phyloP scores from a whole-genome alignment of 2,888 invertebrate species.

The Heliconius sara region DNA sequence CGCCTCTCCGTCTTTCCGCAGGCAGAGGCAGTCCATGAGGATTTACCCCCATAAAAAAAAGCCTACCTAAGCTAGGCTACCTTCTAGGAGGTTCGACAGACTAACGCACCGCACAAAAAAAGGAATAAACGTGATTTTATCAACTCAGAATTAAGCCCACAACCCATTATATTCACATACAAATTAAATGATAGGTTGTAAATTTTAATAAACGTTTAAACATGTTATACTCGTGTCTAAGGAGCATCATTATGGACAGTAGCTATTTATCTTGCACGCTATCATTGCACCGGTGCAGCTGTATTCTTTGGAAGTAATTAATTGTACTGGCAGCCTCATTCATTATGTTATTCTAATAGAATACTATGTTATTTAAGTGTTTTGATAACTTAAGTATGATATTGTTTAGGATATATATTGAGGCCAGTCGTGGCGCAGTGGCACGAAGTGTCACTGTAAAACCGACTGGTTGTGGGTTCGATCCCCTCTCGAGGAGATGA shows the following conservation, averaged over 20 bases:
- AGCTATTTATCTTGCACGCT: slow-evolving; percentile 55
- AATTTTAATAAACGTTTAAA: slow-evolving; percentile 3
- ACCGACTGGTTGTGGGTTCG: too few relatives aligned
- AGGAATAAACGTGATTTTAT: too few relatives aligned
- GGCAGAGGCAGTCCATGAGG: too few relatives aligned
- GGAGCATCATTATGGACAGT: slow-evolving; percentile 27
- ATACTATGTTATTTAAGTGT: slow-evolving; percentile 46
- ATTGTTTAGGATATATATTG: not conserved
- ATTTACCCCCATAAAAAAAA: too few relatives aligned
- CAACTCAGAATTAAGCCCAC: not conserved
- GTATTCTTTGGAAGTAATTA: slow-evolving; percentile 72
- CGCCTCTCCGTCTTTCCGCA: too few relatives aligned
- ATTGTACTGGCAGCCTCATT: slow-evolving; percentile 68
- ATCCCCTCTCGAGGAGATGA: too few relatives aligned
- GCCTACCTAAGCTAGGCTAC: too few relatives aligned
- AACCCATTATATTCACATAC: not conserved
- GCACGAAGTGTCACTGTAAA: too few relatives aligned
- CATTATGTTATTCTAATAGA: slow-evolving; percentile 71
- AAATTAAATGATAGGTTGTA: not conserved
- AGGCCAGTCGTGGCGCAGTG: too few relatives aligned
- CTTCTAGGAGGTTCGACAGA: too few relatives aligned
- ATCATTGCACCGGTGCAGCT: slow-evolving; percentile 72
- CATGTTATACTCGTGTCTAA: not conserved
- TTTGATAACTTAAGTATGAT: not conserved
- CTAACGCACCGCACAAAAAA: too few relatives aligned